These are phyloP conservation scores for Malurus melanocephalus DNA, from an alignment of 2,113 vertebrate species.

Conservation along the genomic window DNA sequence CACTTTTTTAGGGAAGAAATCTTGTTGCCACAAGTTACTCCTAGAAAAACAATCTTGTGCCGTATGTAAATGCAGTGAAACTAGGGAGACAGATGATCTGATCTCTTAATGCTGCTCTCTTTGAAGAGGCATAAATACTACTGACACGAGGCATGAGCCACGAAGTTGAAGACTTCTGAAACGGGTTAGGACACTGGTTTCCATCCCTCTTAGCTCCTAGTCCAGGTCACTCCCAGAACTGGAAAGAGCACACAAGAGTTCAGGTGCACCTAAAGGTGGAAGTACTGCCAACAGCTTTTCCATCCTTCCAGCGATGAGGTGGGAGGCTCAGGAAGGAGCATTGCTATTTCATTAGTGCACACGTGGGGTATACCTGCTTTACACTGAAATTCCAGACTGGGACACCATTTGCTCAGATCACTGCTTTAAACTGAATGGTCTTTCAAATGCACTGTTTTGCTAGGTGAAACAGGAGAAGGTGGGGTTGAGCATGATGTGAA, in stretches of 20 bases:
- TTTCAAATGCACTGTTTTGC: background rate
- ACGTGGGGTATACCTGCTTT: rapidly evolving
- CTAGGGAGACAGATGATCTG: conserved; percentile 1
- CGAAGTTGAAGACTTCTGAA: background rate
- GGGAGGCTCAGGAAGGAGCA: background rate
- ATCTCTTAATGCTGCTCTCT: conserved; percentile 39
- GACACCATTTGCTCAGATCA: background rate
- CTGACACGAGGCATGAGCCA: conserved; percentile 22
- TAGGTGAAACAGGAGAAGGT: background rate
- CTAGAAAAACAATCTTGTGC: conserved; percentile 66
- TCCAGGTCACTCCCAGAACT: background rate
- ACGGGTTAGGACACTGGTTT: background rate
- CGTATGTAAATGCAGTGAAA: conserved; percentile 61
- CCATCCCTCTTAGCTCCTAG: background rate
- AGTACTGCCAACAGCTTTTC: background rate
- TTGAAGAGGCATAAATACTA: conserved; percentile 49
- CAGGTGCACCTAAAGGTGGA: background rate
- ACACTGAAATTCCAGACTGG: background rate
- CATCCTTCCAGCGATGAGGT: background rate
- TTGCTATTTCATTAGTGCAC: background rate
- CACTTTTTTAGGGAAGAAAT: conserved; percentile 61
- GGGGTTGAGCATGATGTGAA: background rate
- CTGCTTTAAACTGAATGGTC: background rate
- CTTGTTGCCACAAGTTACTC: conserved; percentile 66
- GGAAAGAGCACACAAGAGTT: background rate